Evolutionary conservation across 2,888 invertebrate genomes (phyloP).

Genomic region (Thymelicus lineola): DNA sequence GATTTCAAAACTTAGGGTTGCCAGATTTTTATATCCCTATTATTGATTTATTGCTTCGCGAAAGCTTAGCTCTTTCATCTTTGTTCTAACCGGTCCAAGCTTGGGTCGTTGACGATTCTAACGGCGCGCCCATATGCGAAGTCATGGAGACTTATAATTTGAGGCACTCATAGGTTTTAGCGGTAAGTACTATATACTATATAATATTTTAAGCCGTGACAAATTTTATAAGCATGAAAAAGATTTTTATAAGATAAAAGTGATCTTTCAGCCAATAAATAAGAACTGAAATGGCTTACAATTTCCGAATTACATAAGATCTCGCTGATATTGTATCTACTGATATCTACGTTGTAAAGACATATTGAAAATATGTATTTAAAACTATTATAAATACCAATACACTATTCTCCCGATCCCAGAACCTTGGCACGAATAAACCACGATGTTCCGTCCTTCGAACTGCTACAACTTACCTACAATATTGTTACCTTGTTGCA

Average conservation of each 20-base stretch:
- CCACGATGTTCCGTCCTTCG: background rate
- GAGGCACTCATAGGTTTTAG: background rate
- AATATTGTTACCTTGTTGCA: background rate
- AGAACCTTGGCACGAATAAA: background rate
- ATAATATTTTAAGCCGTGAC: background rate
- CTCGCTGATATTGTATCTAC: no score
- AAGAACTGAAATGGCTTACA: no score
- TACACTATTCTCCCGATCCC: no score
- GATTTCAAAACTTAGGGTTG: background rate
- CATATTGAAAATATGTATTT: no score
- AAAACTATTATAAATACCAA: no score
- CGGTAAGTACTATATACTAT: no score
- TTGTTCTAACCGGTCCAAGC: background rate
- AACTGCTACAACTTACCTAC: no score
- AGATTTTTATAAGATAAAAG: no score
- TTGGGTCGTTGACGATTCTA: conserved; percentile 3
- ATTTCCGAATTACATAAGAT: no score
- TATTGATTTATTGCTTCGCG: background rate
- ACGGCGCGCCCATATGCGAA: background rate
- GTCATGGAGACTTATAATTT: background rate
- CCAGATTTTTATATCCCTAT: background rate
- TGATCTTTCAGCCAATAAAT: no score
- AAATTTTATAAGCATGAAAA: background rate
- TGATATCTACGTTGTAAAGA: no score
- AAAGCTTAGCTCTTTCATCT: background rate